Conservation (phyloP, 2,888 invertebrate species). For the Kuschelorhynchus macadamiae region DNA sequence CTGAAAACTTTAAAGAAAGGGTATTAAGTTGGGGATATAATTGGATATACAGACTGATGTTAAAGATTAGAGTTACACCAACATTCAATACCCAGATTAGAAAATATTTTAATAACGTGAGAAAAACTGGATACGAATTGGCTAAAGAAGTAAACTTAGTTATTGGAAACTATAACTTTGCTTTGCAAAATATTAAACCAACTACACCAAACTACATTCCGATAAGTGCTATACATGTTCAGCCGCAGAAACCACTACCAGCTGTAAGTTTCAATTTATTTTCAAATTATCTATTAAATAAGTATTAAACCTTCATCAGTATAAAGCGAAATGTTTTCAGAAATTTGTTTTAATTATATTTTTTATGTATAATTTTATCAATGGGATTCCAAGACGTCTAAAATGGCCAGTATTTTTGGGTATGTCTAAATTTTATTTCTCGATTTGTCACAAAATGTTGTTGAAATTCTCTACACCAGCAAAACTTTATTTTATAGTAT, state of each 20-base stretch:
- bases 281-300: too few species aligned
- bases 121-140: slow-evolving; percentile 52
- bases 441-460: too few species aligned
- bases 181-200: slow-evolving; percentile 54
- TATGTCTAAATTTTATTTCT: too few species aligned
- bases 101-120: slow-evolving; percentile 53
- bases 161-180: slow-evolving; percentile 56
- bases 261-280: slow-evolving; percentile 49
- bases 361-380: neutral
- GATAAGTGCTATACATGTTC: slow-evolving; percentile 58
- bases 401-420: too few species aligned
- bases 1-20: slow-evolving; percentile 59
- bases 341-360: neutral
- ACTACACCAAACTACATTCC: slow-evolving; percentile 56
- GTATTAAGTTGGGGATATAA: slow-evolving; percentile 53
- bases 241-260: slow-evolving; percentile 56
- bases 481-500: too few species aligned
- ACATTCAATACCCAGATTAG: slow-evolving; percentile 51
- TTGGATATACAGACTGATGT: slow-evolving; percentile 31
- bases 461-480: too few species aligned
- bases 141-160: slow-evolving; percentile 57
- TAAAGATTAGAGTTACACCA: slow-evolving; percentile 24
- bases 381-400: too few species aligned
- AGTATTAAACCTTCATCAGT: too few species aligned
- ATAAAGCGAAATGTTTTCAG: too few species aligned